Conservation (phyloP, 2,888 invertebrate species). For the Sinotaia quadrata region DNA sequence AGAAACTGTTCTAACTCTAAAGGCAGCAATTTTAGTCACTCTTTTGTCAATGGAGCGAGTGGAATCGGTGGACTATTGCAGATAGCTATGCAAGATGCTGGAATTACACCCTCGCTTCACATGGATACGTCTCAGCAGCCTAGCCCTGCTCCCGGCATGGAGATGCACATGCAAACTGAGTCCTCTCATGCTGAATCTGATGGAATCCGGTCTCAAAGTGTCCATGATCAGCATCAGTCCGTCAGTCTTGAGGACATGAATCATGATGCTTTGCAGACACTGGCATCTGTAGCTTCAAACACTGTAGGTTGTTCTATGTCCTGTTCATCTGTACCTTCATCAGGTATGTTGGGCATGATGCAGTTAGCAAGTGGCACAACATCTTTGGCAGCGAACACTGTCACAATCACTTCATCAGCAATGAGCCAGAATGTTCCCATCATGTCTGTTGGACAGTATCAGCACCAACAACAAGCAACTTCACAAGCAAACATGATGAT, state of each 20-base stretch:
- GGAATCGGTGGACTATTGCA: constrained; percentile 49
- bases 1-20: no score
- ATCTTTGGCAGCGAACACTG: constrained; percentile 5
- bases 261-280: constrained; percentile 51
- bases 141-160: constrained; percentile 13
- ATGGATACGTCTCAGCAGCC: constrained; percentile 29
- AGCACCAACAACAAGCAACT: not conserved
- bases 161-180: constrained; percentile 20
- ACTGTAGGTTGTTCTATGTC: constrained; percentile 28
- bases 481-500: constrained; percentile 36
- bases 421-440: constrained; percentile 38
- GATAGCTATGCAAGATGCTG: constrained; percentile 63
- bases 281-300: constrained; percentile 59
- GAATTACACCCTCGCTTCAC: constrained; percentile 44
- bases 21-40: not conserved
- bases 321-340: constrained; percentile 1
- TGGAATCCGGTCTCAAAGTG: constrained; percentile 6
- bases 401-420: constrained; percentile 26
- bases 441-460: constrained; percentile 47
- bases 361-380: not conserved
- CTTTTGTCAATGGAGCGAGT: not conserved
- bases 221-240: constrained; percentile 1
- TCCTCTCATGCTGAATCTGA: constrained; percentile 26
- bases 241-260: constrained; percentile 4
- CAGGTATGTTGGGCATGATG: constrained; percentile 4